Conservation (phyloP, 2,888 invertebrate genomes). For the Hyposoter didymator region DNA sequence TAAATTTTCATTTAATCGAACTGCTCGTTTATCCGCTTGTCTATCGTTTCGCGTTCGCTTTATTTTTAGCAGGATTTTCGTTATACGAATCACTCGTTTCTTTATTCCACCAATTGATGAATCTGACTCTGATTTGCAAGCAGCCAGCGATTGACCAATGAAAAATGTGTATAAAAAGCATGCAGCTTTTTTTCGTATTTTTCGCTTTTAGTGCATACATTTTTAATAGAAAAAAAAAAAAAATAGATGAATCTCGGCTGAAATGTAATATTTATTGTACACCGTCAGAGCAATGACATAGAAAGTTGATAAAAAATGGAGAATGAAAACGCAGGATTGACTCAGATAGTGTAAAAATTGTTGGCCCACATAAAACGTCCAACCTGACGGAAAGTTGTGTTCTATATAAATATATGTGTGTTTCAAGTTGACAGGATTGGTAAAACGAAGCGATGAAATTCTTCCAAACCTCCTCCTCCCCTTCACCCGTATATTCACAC, state of each 20-base stretch:
- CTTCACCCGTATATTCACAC: constrained; percentile 11
- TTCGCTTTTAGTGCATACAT: neutral
- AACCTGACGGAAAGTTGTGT: neutral
- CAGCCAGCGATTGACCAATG: neutral
- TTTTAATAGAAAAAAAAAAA: neutral
- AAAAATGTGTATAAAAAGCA: neutral
- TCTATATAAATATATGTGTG: constrained; percentile 18
- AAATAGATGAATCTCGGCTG: neutral
- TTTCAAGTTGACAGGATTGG: constrained; percentile 32
- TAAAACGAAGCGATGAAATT: constrained; percentile 49
- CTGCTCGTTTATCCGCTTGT: too few species aligned
- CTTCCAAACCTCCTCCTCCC: neutral
- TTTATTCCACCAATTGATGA: neutral
- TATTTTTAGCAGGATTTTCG: neutral
- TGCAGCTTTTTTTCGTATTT: neutral
- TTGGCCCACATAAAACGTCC: neutral
- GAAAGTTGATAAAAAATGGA: neutral
- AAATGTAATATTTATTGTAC: neutral
- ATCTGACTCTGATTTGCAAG: neutral
- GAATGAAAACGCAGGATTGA: neutral
- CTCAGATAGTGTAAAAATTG: neutral
- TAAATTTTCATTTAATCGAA: too few species aligned
- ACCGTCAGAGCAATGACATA: neutral
- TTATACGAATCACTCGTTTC: neutral
- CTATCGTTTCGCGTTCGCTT: neutral